Base-by-base conservation (phyloP, 2,113 vertebrate species). In the Nymphicus hollandicus region DNA sequence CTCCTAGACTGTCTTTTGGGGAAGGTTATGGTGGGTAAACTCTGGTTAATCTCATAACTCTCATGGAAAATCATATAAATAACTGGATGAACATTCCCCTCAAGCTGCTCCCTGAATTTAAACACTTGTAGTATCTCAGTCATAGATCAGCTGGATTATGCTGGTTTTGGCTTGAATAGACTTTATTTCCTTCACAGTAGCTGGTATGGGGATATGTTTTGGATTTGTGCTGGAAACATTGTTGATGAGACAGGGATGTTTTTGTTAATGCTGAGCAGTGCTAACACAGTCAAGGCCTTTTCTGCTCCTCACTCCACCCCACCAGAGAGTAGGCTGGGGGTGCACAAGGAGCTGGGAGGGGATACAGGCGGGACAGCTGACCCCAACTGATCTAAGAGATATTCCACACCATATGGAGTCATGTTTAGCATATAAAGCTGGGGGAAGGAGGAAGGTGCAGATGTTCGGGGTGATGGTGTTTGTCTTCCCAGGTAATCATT, bases 51-150 rank as follows among this genome's bases (percentile, higher is more conserved):
- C 24, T 81, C 44, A 31, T n/a, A 88, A 81, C 18, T 46, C 13
- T 61, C 5, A 56, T 17, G n/a, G 28, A 58, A 93, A 83, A 86
- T 65, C 43, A 19, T 49, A 1, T 15, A 87, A 79, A 11, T 33
- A 77, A 46, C n/a, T 61, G 16, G 50, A 44, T 83, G 82, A 88
- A 81, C 5, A 39, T 78, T 78, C 7, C 37, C 18, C 7, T 10
- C 10, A 4, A 5, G 5, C 13, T 2, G 3, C 11, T 64, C 4
- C 20, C 29, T 18, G 31, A 28, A 72, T 3, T 18, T 2, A 35
- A 55, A 64, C 24, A 56, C 14, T 61, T 90, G 37, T 35, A 22
- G 7, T 76, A 53, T 53, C 17, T 85, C 52, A 79, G 12, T 39
- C 44, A 47, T 3, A 76, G 27, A 31, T 55, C 52, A 85, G 20